phyloP scores from a whole-genome alignment of 2,797 vertebrate genomes.

The Hippocampus kuda region DNA sequence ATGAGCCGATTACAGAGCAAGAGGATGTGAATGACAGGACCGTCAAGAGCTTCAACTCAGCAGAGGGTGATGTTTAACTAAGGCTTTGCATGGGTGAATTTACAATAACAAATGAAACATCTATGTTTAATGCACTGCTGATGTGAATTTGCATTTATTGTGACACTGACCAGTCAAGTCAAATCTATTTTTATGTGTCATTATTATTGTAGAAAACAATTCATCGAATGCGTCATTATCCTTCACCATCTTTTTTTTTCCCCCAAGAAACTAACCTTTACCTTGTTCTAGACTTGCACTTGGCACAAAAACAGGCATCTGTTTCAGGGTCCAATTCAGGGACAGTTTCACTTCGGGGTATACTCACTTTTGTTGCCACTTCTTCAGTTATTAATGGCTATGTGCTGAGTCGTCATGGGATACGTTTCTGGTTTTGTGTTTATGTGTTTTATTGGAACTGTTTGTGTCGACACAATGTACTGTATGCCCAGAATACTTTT shows the following conservation, averaged over 20 bases:
- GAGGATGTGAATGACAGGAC: slow-evolving; percentile 52
- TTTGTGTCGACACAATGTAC: not conserved
- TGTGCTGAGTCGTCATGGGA: too few species aligned
- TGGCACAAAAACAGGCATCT: too few species aligned
- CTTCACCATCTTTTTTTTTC: too few species aligned
- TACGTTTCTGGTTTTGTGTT: not conserved
- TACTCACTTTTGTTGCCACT: too few species aligned
- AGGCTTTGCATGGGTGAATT: not conserved
- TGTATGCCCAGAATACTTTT: not conserved
- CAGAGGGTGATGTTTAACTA: slow-evolving; percentile 34
- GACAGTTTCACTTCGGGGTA: too few species aligned
- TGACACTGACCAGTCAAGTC: too few species aligned
- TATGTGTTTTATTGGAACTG: not conserved
- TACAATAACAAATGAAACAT: not conserved
- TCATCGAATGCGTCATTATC: too few species aligned
- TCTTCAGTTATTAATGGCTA: too few species aligned
- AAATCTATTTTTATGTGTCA: not conserved
- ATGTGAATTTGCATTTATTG: not conserved
- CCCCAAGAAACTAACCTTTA: too few species aligned
- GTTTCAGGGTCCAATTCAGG: too few species aligned
- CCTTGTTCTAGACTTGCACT: too few species aligned
- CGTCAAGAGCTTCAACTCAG: slow-evolving; percentile 33
- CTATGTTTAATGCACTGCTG: not conserved
- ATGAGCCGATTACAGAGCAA: slow-evolving; percentile 55
- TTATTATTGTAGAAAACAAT: too few species aligned